Evolutionary conservation across 2,797 vertebrate genomes (phyloP), one percentile per base, ranked within the genome.

Genomic region (Lacerta agilis): DNA sequence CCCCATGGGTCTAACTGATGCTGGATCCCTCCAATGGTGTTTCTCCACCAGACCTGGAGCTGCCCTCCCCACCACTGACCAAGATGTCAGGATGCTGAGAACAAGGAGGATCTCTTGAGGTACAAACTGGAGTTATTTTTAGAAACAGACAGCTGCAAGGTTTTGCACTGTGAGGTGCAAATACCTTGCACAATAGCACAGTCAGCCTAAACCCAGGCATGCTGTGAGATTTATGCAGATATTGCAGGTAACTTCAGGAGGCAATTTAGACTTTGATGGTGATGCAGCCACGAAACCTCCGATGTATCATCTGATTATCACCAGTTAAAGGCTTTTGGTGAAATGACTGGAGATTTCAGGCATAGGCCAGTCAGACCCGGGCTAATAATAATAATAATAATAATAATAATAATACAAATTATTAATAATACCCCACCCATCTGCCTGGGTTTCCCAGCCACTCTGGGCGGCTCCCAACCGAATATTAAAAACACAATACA

Each of bases 101-200:
- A 66, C 33, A 61, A 38, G 41, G 49, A 76, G 38, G 8, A 43
- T 58, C 75, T 79, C 71, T 27, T 61, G 82, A 79, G 76, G 87
- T 27, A 66, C 45, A 84, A 61, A 72, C 38, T 33, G 45, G 73
- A 36, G 72, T 43, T 83, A 83, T 83, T 88, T 83, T 88, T 79
- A 69, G 87, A 23, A 69, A 8, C 38, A 67, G 66, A 61, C 58
- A 8, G 45, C 81, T 64, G 5, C 43, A n/a, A 25, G 38, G 33
- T 43, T 78, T 55, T 66, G 75, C 81, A 25, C 81, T 41, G 73
- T 29, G 66, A 71, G 87, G 75, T 43, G 76, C 82, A 78, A 58
- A 88, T 67, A 66, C 73, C 15, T 88, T n/a, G 23, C 36, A 78
- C 36, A 79, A 61, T 61, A 61, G 75, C 76, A 23, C 45, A 23